Evolutionary conservation across 2,888 invertebrate species (phyloP).

Genomic region (Cyclophora albipunctata): DNA sequence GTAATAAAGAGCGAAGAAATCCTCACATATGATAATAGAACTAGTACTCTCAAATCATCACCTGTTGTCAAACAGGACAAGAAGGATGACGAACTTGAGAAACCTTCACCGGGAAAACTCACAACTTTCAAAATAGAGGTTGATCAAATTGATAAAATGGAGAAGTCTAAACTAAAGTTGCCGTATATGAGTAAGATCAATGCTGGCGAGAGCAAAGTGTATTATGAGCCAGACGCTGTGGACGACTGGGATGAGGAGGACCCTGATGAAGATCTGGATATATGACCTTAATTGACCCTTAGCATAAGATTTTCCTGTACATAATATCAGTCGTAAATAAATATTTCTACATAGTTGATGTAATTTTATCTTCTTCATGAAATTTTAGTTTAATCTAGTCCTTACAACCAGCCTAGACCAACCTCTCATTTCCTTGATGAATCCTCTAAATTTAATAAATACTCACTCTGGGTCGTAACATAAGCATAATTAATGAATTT

Average conservation of each 20-base stretch:
- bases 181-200: conserved; percentile 77
- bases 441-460: no score
- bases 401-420: no score
- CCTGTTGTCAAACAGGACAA: conserved; percentile 38
- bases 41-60: conserved; percentile 37
- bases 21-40: conserved; percentile 42
- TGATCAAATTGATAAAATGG: conserved; percentile 76
- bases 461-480: no score
- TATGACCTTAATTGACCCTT: conserved; percentile 36
- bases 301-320: no score
- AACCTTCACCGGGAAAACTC: conserved; percentile 52
- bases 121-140: conserved; percentile 80
- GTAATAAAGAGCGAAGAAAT: conserved; percentile 59
- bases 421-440: no score
- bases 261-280: conserved; percentile 89
- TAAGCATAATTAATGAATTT: no score
- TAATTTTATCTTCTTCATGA: no score
- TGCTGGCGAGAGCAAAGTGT: conserved; percentile 77
- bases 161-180: conserved; percentile 74
- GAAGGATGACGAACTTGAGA: conserved; percentile 43
- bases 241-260: conserved; percentile 92
- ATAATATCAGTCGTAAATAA: no score
- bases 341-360: no score
- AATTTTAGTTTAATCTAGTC: no score
- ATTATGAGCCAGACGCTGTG: conserved; percentile 84